These are phyloP conservation scores for Parasteatoda lunata DNA, from an alignment of 2,888 invertebrate species.

Conservation along the genomic window DNA sequence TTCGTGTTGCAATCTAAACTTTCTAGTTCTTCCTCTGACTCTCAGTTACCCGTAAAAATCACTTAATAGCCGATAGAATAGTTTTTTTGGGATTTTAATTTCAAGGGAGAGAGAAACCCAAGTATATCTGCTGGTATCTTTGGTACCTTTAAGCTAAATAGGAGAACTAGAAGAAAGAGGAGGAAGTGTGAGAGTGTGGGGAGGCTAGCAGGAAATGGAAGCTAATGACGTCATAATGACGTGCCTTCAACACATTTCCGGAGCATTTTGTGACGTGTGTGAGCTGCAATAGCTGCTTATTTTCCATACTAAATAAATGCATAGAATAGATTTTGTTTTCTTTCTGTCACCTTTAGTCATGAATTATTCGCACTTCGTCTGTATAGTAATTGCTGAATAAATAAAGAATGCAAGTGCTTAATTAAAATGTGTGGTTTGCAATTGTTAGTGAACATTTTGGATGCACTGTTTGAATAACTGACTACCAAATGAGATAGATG, in stretches of 20 bases:
- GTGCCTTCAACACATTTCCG: slow-evolving; percentile 52
- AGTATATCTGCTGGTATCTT: neutral
- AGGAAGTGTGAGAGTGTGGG: neutral
- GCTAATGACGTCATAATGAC: slow-evolving; percentile 63
- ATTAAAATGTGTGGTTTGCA: too few species aligned
- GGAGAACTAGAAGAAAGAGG: neutral
- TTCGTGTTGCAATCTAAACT: neutral
- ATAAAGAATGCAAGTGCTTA: too few species aligned
- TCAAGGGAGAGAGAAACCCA: neutral
- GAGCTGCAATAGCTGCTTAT: neutral
- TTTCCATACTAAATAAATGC: neutral
- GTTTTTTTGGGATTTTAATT: neutral
- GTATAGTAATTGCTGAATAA: too few species aligned
- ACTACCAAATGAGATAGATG: too few species aligned
- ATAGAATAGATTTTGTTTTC: neutral
- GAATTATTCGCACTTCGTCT: too few species aligned
- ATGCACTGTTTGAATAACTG: too few species aligned
- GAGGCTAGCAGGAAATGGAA: slow-evolving; percentile 38
- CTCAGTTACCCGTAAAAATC: slow-evolving; percentile 12
- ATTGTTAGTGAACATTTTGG: too few species aligned
- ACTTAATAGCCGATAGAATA: slow-evolving; percentile 17
- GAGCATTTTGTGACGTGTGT: slow-evolving; percentile 35
- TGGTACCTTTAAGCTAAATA: slow-evolving; percentile 12
- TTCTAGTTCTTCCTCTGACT: neutral
- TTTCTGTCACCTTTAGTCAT: neutral